Evolutionary conservation across 2,113 vertebrate genomes (phyloP).

Genomic region (Steatornis caripensis): DNA sequence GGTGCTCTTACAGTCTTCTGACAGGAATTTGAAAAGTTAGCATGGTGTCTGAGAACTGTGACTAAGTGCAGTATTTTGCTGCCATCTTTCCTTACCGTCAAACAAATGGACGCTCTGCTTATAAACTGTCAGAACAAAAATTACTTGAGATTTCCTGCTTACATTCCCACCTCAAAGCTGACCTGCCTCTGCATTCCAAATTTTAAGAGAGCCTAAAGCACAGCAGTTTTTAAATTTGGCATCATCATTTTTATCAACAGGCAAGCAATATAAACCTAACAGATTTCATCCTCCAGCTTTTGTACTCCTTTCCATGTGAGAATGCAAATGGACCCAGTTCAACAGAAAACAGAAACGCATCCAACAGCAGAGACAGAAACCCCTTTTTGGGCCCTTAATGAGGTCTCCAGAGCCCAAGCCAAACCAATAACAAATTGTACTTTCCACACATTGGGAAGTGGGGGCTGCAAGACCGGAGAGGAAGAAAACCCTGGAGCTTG

Average conservation of each 20-base stretch:
- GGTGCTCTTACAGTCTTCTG: neutral
- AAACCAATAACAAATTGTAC: slow-evolving; percentile 73
- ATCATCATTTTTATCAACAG: slow-evolving; percentile 40
- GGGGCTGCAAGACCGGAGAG: neutral
- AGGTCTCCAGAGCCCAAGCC: slow-evolving; percentile 78
- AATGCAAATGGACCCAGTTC: slow-evolving; percentile 61
- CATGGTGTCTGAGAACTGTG: neutral
- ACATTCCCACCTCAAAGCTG: neutral
- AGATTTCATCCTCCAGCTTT: slow-evolving; percentile 8
- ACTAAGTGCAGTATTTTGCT: neutral
- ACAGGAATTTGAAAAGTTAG: slow-evolving; percentile 6
- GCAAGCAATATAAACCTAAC: slow-evolving; percentile 17
- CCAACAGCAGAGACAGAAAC: slow-evolving; percentile 61
- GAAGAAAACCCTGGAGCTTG: slow-evolving; percentile 58
- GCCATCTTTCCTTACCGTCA: slow-evolving; percentile 27
- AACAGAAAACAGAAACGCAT: slow-evolving; percentile 62
- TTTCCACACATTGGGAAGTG: slow-evolving; percentile 44
- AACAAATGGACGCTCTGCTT: slow-evolving; percentile 1
- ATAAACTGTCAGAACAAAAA: slow-evolving; percentile 6
- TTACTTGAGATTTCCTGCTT: neutral
- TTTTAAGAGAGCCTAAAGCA: neutral
- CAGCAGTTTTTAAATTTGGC: slow-evolving; percentile 6
- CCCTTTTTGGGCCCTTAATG: slow-evolving; percentile 71
- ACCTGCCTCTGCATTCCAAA: neutral
- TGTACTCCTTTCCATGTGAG: slow-evolving; percentile 37